These are phyloP conservation scores for Apamea epomidion DNA, from an alignment of 2,888 invertebrate genomes.

Conservation along the genomic window DNA sequence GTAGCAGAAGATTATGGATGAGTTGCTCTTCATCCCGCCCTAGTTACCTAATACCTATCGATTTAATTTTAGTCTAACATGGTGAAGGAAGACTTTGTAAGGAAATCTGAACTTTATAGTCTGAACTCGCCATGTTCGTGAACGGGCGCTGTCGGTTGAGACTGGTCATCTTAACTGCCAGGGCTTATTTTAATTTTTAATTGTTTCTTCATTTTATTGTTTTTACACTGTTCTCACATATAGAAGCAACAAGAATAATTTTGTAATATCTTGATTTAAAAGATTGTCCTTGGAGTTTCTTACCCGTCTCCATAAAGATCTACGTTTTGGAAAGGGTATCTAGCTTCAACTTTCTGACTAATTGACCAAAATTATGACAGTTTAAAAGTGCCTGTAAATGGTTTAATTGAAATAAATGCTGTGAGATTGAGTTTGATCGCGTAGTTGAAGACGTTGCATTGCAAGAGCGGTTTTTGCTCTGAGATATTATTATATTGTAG, in stretches of 20 bases:
- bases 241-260: neutral
- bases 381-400: neutral
- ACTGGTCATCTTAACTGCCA: neutral
- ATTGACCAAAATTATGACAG: neutral
- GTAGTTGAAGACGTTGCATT: neutral
- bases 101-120: slow-evolving; percentile 12
- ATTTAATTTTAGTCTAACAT: slow-evolving; percentile 35
- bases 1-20: slow-evolving; percentile 43
- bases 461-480: neutral
- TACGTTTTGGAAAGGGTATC: neutral
- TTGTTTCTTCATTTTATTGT: neutral
- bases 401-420: neutral
- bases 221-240: neutral
- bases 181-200: neutral
- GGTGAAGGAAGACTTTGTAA: slow-evolving; percentile 8
- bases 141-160: neutral
- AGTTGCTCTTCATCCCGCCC: slow-evolving; percentile 33
- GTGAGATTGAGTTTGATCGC: neutral
- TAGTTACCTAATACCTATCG: slow-evolving; percentile 31
- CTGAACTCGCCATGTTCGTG: neutral
- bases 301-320: neutral
- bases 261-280: neutral
- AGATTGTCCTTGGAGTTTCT: neutral
- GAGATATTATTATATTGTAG: neutral
- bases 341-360: neutral